Percentiles rank a stretch among this genome's conserved stretches.
phyloP scores from a whole-genome alignment of 2,113 vertebrate genomes.

The Ramphastos sulfuratus region DNA sequence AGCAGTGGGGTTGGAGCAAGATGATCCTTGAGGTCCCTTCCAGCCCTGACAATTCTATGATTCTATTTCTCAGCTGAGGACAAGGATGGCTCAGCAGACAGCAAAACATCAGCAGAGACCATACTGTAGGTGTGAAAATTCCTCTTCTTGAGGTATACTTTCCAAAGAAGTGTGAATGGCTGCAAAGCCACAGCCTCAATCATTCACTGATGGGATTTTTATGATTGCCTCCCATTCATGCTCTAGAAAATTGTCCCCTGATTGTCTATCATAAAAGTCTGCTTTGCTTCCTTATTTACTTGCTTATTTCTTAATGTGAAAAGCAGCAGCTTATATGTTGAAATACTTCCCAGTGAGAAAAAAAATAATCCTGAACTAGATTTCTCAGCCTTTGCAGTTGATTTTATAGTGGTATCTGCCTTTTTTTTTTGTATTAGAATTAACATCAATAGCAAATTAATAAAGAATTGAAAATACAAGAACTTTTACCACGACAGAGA shows the following conservation, averaged over 20 bases:
- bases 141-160: slow-evolving; percentile 15
- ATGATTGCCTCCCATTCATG: neutral
- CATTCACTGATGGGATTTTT: slow-evolving; percentile 28
- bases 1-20: too few species aligned
- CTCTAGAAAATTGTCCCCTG: slow-evolving; percentile 19
- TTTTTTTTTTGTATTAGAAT: neutral
- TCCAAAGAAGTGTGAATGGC: slow-evolving; percentile 6
- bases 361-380: neutral
- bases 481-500: neutral
- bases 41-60: too few species aligned
- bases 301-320: slow-evolving; percentile 3
- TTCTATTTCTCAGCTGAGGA: neutral
- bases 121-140: slow-evolving; percentile 4
- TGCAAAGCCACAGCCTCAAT: neutral
- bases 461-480: neutral
- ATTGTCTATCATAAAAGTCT: neutral
- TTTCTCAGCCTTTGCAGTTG: neutral
- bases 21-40: too few species aligned
- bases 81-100: slow-evolving; percentile 6
- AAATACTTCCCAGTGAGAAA: neutral
- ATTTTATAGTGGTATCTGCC: neutral
- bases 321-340: neutral
- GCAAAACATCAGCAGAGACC: slow-evolving; percentile 27
- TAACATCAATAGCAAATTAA: neutral
- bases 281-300: slow-evolving; percentile 6